Conservation (phyloP, 2,113 vertebrate genomes). For the Monarcha castaneiventris region DNA sequence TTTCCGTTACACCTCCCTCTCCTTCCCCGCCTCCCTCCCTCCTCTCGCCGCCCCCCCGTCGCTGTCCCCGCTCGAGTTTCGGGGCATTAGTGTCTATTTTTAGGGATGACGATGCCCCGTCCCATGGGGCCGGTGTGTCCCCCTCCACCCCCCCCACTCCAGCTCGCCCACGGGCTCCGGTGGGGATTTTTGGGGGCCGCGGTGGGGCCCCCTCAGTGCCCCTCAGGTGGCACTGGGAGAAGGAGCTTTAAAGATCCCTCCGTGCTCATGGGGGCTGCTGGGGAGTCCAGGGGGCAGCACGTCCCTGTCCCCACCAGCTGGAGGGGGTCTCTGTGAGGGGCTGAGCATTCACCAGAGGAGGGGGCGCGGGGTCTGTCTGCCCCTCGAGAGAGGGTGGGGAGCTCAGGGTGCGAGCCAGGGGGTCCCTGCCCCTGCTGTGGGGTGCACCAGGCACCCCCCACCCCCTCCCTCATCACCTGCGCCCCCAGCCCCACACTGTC, state of each 20-base stretch:
- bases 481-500: background rate
- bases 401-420: no score
- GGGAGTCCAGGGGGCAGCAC: background rate
- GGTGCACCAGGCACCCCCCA: background rate
- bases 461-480: background rate
- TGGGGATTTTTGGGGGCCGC: background rate
- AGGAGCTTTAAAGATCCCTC: background rate
- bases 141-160: no score
- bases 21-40: background rate
- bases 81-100: background rate
- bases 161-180: background rate
- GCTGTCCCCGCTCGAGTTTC: background rate
- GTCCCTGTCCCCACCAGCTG: background rate
- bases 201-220: background rate
- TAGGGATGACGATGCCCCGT: background rate
- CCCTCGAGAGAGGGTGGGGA: background rate
- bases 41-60: background rate
- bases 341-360: background rate
- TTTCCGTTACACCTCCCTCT: background rate
- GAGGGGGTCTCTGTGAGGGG: background rate
- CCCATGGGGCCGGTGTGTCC: background rate
- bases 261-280: background rate
- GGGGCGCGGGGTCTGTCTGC: background rate
- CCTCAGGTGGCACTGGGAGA: no score
- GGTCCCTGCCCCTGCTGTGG: background rate